Conservation (phyloP, 2,113 vertebrate species). For the Phaethornis superciliosus region DNA sequence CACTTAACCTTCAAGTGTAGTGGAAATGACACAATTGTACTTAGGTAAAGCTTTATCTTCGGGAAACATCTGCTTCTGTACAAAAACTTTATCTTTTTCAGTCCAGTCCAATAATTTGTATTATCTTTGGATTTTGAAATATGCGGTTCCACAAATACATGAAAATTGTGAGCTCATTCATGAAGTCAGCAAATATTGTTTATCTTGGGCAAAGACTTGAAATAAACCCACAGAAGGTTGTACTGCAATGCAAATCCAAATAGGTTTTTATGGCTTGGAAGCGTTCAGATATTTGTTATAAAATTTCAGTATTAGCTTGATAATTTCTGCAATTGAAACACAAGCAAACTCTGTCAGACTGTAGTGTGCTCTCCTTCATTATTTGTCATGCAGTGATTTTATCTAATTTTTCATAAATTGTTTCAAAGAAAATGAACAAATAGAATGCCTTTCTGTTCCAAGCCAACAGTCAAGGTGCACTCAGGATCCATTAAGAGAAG, state of each 20-base stretch:
- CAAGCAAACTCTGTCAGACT: not conserved
- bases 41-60: slow-evolving; percentile 30
- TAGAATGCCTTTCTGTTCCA: not conserved
- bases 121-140: slow-evolving; percentile 17
- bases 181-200: not conserved
- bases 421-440: not conserved
- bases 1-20: slow-evolving; percentile 29
- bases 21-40: slow-evolving; percentile 22
- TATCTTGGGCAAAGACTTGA: not conserved
- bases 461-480: not conserved
- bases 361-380: not conserved
- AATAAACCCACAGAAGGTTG: not conserved
- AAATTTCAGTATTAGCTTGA: not conserved
- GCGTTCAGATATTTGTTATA: not conserved
- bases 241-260: not conserved
- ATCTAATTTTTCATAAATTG: not conserved
- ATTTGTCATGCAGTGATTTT: not conserved
- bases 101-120: not conserved
- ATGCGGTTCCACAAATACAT: not conserved
- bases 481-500: not conserved
- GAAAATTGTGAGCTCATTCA: not conserved
- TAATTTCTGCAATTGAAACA: not conserved
- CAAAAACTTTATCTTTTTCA: not conserved
- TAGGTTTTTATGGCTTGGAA: not conserved
- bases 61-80: slow-evolving; percentile 27